phyloP scores from a whole-genome alignment of 2,113 vertebrate species.

The Saimiri boliviensis region DNA sequence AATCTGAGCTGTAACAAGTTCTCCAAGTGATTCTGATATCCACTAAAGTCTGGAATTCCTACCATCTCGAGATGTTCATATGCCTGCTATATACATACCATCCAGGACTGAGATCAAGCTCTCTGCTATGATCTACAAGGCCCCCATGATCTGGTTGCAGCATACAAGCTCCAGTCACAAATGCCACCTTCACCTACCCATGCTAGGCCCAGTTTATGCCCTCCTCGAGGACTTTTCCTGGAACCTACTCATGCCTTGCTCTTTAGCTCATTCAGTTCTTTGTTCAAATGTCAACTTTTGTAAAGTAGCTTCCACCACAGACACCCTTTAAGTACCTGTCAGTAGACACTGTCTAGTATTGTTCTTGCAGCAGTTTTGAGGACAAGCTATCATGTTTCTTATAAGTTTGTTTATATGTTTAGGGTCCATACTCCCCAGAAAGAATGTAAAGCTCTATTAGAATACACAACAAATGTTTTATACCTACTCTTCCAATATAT shows the following conservation, averaged over 20 bases:
- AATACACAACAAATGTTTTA: not conserved
- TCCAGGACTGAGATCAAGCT: not conserved
- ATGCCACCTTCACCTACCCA: not conserved
- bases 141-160: not conserved
- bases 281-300: constrained; percentile 24
- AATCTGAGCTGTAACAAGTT: not conserved
- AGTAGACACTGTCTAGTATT: not conserved
- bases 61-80: not conserved
- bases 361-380: not conserved
- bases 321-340: not conserved
- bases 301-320: not conserved
- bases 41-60: not conserved
- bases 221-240: not conserved
- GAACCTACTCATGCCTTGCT: not conserved
- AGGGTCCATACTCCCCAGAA: not conserved
- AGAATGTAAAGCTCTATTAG: not conserved
- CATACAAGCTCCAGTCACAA: not conserved
- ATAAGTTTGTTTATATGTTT: not conserved
- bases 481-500: not conserved
- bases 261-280: not conserved
- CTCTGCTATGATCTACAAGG: not conserved
- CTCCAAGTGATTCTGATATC: not conserved
- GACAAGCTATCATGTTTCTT: not conserved
- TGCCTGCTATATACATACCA: not conserved
- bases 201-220: not conserved